phyloP scores from a whole-genome alignment of 2,888 invertebrate species.

The Nymphalis polychloros region DNA sequence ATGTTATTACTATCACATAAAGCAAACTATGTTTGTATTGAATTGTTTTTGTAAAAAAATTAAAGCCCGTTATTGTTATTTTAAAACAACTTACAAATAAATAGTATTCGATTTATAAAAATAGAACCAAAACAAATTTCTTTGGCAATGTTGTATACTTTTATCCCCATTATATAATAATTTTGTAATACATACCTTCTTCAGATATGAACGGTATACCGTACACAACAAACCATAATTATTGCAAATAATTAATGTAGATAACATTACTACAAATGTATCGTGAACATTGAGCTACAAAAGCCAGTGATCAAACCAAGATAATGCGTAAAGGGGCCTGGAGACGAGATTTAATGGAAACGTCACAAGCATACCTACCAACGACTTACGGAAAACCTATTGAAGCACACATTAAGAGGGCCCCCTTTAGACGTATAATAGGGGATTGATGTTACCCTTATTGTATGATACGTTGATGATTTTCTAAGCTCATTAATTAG shows the following conservation, averaged over 20 bases:
- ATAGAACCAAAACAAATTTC: no score
- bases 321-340: conserved; percentile 32
- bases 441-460: not conserved
- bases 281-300: conserved; percentile 23
- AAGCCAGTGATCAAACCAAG: conserved; percentile 26
- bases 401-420: conserved; percentile 27
- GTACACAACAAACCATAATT: no score
- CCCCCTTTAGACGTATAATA: not conserved
- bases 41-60: no score
- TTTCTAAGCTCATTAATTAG: not conserved
- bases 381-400: conserved; percentile 24
- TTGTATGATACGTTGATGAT: not conserved
- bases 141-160: no score
- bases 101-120: no score
- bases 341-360: conserved; percentile 37
- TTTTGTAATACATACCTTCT: no score
- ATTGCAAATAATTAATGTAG: not conserved
- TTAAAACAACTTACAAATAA: no score
- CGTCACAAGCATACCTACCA: conserved; percentile 36
- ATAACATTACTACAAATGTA: not conserved
- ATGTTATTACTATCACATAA: no score
- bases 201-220: no score
- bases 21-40: no score
- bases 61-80: no score
- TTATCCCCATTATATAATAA: no score